Conservation (phyloP, 2,797 vertebrate species). For the Coregonus sp. region DNA sequence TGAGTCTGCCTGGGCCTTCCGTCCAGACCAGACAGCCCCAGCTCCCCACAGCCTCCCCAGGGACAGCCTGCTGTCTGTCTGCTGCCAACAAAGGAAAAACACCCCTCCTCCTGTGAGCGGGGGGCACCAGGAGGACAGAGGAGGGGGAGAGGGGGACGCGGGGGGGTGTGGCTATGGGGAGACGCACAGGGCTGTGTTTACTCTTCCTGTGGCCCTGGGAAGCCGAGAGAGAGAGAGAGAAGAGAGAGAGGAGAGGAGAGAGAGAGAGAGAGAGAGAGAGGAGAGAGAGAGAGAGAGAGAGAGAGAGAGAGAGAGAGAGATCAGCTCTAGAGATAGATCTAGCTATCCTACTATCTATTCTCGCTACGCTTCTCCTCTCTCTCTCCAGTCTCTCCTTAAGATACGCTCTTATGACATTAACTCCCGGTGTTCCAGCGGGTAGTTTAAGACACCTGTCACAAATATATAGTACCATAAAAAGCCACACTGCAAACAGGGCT, state of each 20-base stretch:
- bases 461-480: constrained; percentile 81
- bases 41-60: constrained; percentile 29
- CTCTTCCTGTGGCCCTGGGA: constrained; percentile 64
- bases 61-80: constrained; percentile 63
- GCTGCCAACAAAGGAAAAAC: constrained; percentile 71
- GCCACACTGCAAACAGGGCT: constrained; percentile 79
- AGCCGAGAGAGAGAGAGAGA: constrained; percentile 16
- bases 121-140: constrained; percentile 48
- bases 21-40: constrained; percentile 38
- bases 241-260: no score
- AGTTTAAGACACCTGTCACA: constrained; percentile 92
- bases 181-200: constrained; percentile 61
- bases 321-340: no score
- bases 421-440: constrained; percentile 88
- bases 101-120: constrained; percentile 54
- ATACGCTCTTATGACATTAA: no score
- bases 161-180: not conserved
- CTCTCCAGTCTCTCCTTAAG: no score
- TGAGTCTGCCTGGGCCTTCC: constrained; percentile 56
- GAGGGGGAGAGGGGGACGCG: constrained; percentile 36
- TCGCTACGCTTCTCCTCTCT: no score
- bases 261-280: no score
- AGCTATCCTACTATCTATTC: no score
- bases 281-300: no score
- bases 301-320: no score